Percentiles rank a stretch among this genome's conserved stretches.
These are phyloP conservation scores for Brachionus manjavacas DNA, from an alignment of 1,140 invertebrate genomes.

Conservation along the genomic window DNA sequence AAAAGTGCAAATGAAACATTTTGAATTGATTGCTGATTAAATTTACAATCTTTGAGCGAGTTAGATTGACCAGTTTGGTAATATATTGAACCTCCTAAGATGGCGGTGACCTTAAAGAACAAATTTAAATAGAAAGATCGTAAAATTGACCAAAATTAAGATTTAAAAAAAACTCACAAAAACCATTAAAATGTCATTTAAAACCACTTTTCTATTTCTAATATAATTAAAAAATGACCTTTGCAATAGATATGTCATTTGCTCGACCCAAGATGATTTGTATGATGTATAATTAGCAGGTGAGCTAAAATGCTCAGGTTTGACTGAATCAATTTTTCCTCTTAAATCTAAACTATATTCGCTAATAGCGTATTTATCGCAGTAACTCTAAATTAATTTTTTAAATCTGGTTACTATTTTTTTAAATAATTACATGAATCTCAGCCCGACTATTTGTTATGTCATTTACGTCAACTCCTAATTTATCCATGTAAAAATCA, in stretches of 20 bases:
- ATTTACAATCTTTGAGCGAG: not conserved
- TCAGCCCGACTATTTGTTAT: not conserved
- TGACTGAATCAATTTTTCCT: not conserved
- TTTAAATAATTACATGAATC: not conserved
- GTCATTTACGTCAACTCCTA: constrained; percentile 29
- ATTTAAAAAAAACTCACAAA: constrained; percentile 16
- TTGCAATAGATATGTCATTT: not conserved
- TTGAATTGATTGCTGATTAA: not conserved
- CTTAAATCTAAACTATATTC: not conserved
- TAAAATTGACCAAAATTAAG: too few relatives aligned
- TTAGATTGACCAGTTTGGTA: not conserved
- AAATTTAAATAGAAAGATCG: too few relatives aligned
- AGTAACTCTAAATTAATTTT: not conserved
- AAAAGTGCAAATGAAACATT: constrained; percentile 18
- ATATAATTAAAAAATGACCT: constrained; percentile 33
- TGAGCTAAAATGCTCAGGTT: not conserved
- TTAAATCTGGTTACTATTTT: too few relatives aligned
- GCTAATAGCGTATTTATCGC: constrained; percentile 15
- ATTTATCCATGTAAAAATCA: constrained; percentile 35
- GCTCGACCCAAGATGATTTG: not conserved
- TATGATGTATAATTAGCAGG: constrained; percentile 28
- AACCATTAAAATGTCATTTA: constrained; percentile 22
- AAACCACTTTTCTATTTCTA: constrained; percentile 17
- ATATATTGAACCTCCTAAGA: constrained; percentile 23
- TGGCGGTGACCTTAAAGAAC: not conserved